phyloP scores from a whole-genome alignment of 2,888 invertebrate species.

The Acleris emargana region DNA sequence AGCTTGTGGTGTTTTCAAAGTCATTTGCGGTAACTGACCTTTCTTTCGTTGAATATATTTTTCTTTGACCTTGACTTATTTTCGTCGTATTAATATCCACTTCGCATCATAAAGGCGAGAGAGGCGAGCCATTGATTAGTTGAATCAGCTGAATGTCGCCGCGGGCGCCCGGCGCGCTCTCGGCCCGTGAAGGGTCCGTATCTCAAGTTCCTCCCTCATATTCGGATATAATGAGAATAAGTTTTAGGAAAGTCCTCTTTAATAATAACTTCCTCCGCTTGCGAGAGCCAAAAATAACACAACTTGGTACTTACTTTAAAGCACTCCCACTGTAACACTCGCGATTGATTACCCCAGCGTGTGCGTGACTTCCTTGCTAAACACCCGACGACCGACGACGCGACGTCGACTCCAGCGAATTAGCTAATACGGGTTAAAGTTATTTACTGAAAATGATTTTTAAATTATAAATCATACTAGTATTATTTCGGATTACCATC shows the following conservation, averaged over 20 bases:
- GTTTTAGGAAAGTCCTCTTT: conserved; percentile 47
- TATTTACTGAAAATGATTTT: no score
- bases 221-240: conserved; percentile 62
- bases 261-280: conserved; percentile 63
- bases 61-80: conserved; percentile 6
- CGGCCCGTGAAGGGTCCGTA: conserved; percentile 46
- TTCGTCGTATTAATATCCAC: conserved; percentile 4
- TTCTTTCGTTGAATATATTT: conserved; percentile 3
- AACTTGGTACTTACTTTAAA: no score
- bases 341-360: no score
- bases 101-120: conserved; percentile 6
- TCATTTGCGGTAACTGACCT: no score
- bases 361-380: no score
- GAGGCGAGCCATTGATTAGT: conserved; percentile 17
- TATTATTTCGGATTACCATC: no score
- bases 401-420: no score
- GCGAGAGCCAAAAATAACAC: conserved; percentile 36
- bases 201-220: conserved; percentile 54
- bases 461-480: no score
- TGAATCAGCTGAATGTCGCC: conserved; percentile 24
- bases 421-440: no score
- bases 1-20: no score
- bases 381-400: no score
- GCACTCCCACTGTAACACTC: no score
- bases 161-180: conserved; percentile 36